Evolutionary conservation across 2,888 invertebrate genomes (phyloP), one percentile per base, ranked within the genome.

Genomic region (Polydrusus pterygomalis): DNA sequence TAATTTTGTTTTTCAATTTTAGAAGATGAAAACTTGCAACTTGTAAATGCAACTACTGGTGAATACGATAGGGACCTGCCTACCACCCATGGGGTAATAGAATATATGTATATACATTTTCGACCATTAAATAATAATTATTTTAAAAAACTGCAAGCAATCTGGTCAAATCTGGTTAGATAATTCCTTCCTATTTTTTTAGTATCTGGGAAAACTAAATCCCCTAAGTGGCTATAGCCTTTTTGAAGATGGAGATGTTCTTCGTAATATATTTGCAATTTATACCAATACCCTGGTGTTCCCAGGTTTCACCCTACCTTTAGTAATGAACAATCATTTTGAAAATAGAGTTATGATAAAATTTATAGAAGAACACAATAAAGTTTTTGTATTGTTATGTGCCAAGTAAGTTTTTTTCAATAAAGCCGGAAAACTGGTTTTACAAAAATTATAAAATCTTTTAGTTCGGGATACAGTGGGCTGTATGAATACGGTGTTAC

Each of bases 271-370:
- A 75, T 75, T 86, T 20, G 87, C 86, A 1, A 83, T 87, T 49
- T 86, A 86, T 72, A 87, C 87, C 1, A 86, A 86, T 49, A 88
- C 91, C 60, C 88, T 95, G 64, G 90, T 95, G 15, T 92, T 95
- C 79, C 96, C 96, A 8, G 95, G 95, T 1, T 95, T 95, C 87
- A 94, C 93, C 0, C 86, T 96, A 25, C 96, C 96, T 0, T 89
- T 96, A 78, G 91, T 93, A 51, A 82, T 87, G 77, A 88, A 88
- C 71, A 84, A 90, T 73, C 87, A 89, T 40, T 85, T 88, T 30
- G 89, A 90, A 58, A 89, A 91, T 13, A 88, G 90, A 47, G 90
- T 93, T 88, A 87, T 94, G 77, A 87, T 89, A 67, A 87, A 89
- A 25, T 90, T 91, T 77, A 90, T 93, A 38, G 85, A 89, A 49